Evolutionary conservation across 2,113 vertebrate species (phyloP).

Genomic region (Leucopsar rothschildi): DNA sequence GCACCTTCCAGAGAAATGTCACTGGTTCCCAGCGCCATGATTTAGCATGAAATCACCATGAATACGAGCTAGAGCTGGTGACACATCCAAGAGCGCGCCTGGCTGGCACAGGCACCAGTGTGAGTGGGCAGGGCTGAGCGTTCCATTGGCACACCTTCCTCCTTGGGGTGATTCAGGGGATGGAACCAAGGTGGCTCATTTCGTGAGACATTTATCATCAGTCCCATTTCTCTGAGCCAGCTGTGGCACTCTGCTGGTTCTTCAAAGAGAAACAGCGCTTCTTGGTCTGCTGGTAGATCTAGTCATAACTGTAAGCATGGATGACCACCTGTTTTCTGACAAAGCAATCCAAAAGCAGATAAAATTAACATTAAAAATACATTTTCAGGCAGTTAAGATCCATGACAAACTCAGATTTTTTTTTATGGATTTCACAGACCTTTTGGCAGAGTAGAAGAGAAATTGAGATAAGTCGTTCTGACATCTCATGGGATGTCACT

Average conservation of each 20-base stretch:
- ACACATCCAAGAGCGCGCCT: not conserved
- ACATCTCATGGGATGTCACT: not conserved
- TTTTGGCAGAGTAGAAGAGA: not conserved
- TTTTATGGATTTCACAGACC: not conserved
- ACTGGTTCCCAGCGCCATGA: accelerated
- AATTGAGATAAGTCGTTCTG: not conserved
- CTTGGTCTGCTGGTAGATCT: not conserved
- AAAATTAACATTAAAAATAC: not conserved
- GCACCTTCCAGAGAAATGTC: not conserved
- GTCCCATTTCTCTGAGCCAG: not conserved
- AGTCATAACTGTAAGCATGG: not conserved
- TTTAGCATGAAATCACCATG: not conserved
- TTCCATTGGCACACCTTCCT: not conserved
- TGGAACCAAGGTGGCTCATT: not conserved
- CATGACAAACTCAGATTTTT: not conserved
- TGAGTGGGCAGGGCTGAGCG: not conserved
- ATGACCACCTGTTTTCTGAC: not conserved
- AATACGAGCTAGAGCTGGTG: not conserved
- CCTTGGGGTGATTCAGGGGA: not conserved
- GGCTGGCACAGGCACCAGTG: accelerated
- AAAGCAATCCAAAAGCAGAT: not conserved
- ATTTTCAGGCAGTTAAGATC: not conserved
- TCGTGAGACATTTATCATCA: not conserved
- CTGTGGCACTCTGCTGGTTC: not conserved
- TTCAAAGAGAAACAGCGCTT: not conserved